Base-by-base conservation (phyloP, 2,888 invertebrate species). In the Troilus luridus region DNA sequence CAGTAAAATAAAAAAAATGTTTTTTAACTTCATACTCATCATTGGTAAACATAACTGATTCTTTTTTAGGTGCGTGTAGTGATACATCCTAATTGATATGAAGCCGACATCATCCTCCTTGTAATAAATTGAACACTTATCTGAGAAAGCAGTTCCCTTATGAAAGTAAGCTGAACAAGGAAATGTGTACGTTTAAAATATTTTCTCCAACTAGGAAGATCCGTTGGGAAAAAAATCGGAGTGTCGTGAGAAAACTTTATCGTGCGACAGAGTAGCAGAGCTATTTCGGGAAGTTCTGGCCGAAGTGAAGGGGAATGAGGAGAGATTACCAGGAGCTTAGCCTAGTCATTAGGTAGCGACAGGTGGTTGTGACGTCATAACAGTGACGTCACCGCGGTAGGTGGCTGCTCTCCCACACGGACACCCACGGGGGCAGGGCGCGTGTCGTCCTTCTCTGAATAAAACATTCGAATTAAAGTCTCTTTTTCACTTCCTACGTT, bases 401-500 rank as follows among this genome's bases (percentile, higher is more conserved):
- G 85, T 58, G 85, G 85, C 41, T 27, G 72, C 72, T 85, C 85
- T 85, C 85, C 85, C 85, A 85, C 85, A n/a, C 72, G 56, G 56
- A 85, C 85, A 58, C 85, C 85, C 85, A 85, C 85, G 85, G 54
- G 67, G 41, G 89, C 89, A 64, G 89, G 89, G 67, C 64, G 64
- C 60, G 72, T 77, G 72, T 77, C 72, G 41, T 8, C 19, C 14
- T 0, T 27, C 27, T 77, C 41, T 77, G 72, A 77, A 77, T 77
- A 77, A 77, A 77, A 77, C 72, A 77, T 77, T 77, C 19, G 72
- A 77, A 77, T 77, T 41, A 77, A 41, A 77, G 72, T 1, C 11
- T 77, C 72, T 41, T 77, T 77, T 77, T 77, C 72, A 77, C 41
- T 77, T 41, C 72, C 72, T 77, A 77, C 72, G 72, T 8, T 77